phyloP scores from a whole-genome alignment of 1,140 invertebrate genomes.

The Vanessa tameamea region DNA sequence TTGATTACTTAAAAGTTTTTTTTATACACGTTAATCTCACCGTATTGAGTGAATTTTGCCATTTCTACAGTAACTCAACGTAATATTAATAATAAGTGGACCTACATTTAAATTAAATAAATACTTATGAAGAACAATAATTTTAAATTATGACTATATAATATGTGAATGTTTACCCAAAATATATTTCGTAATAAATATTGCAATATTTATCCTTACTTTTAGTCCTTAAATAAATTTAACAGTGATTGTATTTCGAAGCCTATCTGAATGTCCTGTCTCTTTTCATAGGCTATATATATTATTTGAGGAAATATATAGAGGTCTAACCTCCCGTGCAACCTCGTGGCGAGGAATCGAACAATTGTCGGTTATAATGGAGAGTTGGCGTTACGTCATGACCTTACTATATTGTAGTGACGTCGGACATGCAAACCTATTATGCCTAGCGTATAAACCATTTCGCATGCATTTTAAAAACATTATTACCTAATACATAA shows the following conservation, averaged over 20 bases:
- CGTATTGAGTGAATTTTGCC: no score
- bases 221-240: background rate
- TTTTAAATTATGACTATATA: no score
- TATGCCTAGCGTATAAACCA: slow-evolving; percentile 18
- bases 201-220: background rate
- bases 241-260: background rate
- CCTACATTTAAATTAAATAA: no score
- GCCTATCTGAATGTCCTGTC: background rate
- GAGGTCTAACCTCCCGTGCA: slow-evolving; percentile 30
- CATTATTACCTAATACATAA: background rate
- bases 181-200: background rate
- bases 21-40: background rate
- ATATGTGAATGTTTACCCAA: no score
- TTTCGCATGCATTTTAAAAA: background rate
- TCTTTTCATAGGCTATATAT: slow-evolving; percentile 19
- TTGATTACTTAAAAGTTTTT: background rate
- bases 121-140: no score
- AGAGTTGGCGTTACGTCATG: slow-evolving; percentile 71
- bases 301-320: slow-evolving; percentile 30
- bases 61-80: no score
- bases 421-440: slow-evolving; percentile 54
- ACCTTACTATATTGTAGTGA: slow-evolving; percentile 69
- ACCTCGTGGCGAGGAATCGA: slow-evolving; percentile 64
- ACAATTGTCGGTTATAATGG: slow-evolving; percentile 63
- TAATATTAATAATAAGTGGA: no score